Evolutionary conservation across 2,888 invertebrate genomes (phyloP).

Genomic region (Cerceris rybyensis): DNA sequence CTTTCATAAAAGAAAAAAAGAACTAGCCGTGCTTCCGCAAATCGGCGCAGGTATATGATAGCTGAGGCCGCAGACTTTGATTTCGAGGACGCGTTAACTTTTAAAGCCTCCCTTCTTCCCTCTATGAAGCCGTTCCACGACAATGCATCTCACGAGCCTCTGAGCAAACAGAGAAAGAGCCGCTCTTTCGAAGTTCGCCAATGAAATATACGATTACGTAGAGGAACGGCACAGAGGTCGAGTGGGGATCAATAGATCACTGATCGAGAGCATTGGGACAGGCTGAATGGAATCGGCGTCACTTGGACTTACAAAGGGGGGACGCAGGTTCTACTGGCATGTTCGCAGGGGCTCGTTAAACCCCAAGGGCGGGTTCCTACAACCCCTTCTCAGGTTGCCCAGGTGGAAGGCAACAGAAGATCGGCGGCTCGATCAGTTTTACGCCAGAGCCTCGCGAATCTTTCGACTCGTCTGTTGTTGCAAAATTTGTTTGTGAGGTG

Average conservation of each 20-base stretch:
- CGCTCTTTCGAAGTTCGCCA: constrained; percentile 48
- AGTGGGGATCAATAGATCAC: constrained; percentile 77
- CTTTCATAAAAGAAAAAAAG: background rate
- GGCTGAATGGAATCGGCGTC: constrained; percentile 56
- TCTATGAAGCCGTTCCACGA: constrained; percentile 24
- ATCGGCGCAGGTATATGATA: constrained; percentile 35
- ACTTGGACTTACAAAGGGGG: constrained; percentile 58
- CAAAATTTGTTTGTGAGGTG: background rate
- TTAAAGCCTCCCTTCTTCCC: constrained; percentile 42
- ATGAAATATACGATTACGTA: constrained; percentile 76
- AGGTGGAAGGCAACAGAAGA: constrained; percentile 62
- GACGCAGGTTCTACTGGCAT: constrained; percentile 70
- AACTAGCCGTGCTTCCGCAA: constrained; percentile 17
- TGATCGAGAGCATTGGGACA: constrained; percentile 62
- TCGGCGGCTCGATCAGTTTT: constrained; percentile 65
- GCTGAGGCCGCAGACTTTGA: constrained; percentile 22
- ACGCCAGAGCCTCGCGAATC: constrained; percentile 52
- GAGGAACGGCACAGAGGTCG: constrained; percentile 65
- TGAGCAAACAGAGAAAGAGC: constrained; percentile 34
- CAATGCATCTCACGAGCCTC: constrained; percentile 41
- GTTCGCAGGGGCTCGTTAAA: constrained; percentile 61
- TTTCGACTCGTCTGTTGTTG: constrained; percentile 3
- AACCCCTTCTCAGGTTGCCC: constrained; percentile 74
- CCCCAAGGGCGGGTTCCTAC: constrained; percentile 65
- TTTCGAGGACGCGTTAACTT: constrained; percentile 65